Evolutionary conservation across 1,140 invertebrate species (phyloP).

Genomic region (Aphelinus certus): DNA sequence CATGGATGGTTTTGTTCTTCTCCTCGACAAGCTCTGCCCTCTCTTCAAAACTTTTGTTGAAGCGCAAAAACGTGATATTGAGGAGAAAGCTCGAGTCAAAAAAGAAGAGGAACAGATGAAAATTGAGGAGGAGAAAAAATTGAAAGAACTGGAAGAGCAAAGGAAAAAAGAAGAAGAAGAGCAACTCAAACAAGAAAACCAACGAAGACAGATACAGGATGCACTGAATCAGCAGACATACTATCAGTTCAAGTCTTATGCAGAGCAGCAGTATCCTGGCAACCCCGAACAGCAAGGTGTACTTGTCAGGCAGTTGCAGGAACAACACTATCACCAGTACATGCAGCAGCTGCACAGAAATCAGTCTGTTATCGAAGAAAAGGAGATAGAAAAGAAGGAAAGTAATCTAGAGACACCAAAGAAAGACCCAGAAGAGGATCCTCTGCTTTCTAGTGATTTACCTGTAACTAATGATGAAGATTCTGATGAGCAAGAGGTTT

Average conservation of each 20-base stretch:
- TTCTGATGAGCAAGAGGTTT: slow-evolving; percentile 59
- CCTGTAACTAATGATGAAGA: slow-evolving; percentile 54
- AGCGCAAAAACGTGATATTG: slow-evolving; percentile 86
- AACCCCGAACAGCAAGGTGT: slow-evolving; percentile 93
- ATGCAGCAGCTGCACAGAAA: slow-evolving; percentile 86
- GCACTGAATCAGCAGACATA: slow-evolving; percentile 97
- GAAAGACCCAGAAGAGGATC: slow-evolving; percentile 43
- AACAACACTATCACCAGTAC: slow-evolving; percentile 98
- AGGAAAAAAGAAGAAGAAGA: slow-evolving; percentile 69
- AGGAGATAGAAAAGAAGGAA: slow-evolving; percentile 57
- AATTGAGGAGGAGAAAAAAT: slow-evolving; percentile 66
- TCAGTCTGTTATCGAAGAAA: slow-evolving; percentile 70
- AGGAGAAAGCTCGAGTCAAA: slow-evolving; percentile 76
- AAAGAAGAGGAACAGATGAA: slow-evolving; percentile 65
- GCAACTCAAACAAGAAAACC: slow-evolving; percentile 69
- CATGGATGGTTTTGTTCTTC: slow-evolving; percentile 90
- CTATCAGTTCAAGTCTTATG: slow-evolving; percentile 92
- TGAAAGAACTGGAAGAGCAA: slow-evolving; percentile 73
- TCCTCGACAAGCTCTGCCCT: slow-evolving; percentile 87
- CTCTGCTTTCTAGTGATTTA: slow-evolving; percentile 41
- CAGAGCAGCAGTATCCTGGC: slow-evolving; percentile 94
- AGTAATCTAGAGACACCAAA: slow-evolving; percentile 26
- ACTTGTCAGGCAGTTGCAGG: slow-evolving; percentile 91
- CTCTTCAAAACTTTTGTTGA: slow-evolving; percentile 91
- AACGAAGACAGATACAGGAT: slow-evolving; percentile 89